Base-by-base conservation (phyloP, 2,888 invertebrate species). In the Drosophila mercatorum region DNA sequence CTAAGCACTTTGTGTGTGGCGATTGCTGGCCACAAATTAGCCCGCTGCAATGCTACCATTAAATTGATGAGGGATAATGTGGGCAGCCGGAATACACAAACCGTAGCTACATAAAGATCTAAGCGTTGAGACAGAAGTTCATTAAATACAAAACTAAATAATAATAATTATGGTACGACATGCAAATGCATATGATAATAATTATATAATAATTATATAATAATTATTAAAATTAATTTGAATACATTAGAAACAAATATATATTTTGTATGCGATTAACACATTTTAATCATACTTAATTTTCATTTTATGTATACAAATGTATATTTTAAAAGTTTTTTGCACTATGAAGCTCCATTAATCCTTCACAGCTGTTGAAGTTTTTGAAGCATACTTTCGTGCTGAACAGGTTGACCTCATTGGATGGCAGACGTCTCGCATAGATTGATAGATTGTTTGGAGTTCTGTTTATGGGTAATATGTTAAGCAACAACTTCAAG, bases 1-100 rank as follows among this genome's bases (percentile, higher is more conserved):
- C 65, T 53, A 59, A 49, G 57, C 56, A 49, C 53, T 63, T 63
- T 55, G 55, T 67, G 72, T 69, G 58, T 53, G 60, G 75, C 56
- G 53, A 53, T 67, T 57, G 69, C 65, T 49, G 57, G 60, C 51
- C 66, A 58, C 55, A 72, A 70, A 73, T 72, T 69, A 73, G 73
- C 69, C 76, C 64, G 64, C 56, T 59, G 41, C 65, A 62, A 14
- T 59, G 79, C 68, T 81, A 81, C 69, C 66, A 79, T 77, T 82
- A 68, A 68, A 72, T 63, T 65, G 38, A 67, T 75, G 66, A 70
- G 74, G 63, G 62, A 60, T 38, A 56, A 71, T 81, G 84, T 79
- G 81, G 81, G 81, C 67, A 78, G 63, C 34, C 75, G 47, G 47
- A 72, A 65, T 51, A 26, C 17, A 46, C 28, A 64, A 43, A 49